A percentile compares a stretch with the other conserved stretches of the same genome.
Conservation (phyloP, 2,797 vertebrate genomes). For the Helicolenus hilgendorfi region DNA sequence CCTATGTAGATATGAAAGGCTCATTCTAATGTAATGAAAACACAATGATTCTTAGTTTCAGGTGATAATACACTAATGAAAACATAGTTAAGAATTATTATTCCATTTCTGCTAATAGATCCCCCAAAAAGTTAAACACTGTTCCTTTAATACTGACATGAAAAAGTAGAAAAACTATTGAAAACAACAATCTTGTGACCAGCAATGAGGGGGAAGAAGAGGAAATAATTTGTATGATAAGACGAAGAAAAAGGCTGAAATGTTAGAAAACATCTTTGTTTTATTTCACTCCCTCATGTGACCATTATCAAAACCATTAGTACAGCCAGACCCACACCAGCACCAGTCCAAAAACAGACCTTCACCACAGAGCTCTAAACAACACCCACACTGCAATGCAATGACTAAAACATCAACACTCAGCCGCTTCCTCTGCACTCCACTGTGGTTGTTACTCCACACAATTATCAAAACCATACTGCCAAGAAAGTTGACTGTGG, state of each 20-base stretch:
- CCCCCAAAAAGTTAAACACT: not conserved
- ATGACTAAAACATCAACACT: conserved; percentile 35
- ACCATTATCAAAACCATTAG: conserved; percentile 27
- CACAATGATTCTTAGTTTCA: too few relatives aligned
- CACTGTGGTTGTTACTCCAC: conserved; percentile 6
- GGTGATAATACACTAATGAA: too few relatives aligned
- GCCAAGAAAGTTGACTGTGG: conserved; percentile 36
- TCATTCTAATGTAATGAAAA: too few relatives aligned
- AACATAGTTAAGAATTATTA: too few relatives aligned
- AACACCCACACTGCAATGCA: conserved; percentile 16
- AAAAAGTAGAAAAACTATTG: not conserved
- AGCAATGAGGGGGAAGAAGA: not conserved
- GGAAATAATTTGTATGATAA: not conserved
- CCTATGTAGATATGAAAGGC: too few relatives aligned
- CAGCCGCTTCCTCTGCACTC: conserved; percentile 12
- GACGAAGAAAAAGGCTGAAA: not conserved
- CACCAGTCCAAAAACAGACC: not conserved
- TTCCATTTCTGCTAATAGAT: too few relatives aligned
- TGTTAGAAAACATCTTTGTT: not conserved
- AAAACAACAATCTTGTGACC: not conserved
- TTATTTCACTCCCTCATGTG: not conserved
- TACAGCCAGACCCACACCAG: not conserved
- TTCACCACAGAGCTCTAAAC: conserved; percentile 31
- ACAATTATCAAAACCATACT: conserved; percentile 43
- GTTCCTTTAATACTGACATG: not conserved